Percentiles rank a stretch among this genome's conserved stretches.
Conservation (phyloP, 2,888 invertebrate genomes). For the Monopis laevigella region DNA sequence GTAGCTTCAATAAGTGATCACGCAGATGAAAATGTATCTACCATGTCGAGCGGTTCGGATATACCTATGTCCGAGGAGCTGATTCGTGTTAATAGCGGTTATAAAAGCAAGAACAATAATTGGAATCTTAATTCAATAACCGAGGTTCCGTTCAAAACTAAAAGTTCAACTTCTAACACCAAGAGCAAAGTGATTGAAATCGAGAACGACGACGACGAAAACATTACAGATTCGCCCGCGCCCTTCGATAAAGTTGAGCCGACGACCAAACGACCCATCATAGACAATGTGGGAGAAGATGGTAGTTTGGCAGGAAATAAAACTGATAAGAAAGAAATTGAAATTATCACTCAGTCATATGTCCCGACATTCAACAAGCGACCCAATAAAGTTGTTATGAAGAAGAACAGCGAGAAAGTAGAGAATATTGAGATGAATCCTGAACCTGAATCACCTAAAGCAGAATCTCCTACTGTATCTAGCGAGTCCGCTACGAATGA, state of each 20-base stretch:
- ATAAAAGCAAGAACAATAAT: constrained; percentile 56
- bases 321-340: constrained; percentile 43
- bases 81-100: constrained; percentile 50
- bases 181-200: constrained; percentile 47
- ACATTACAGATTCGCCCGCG: constrained; percentile 44
- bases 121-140: constrained; percentile 55
- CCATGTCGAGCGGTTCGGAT: constrained; percentile 24
- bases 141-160: constrained; percentile 40
- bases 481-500: constrained; percentile 26
- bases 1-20: constrained; percentile 55
- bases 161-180: too few relatives aligned
- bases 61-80: constrained; percentile 53
- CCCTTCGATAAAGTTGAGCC: constrained; percentile 51
- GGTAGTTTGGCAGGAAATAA: constrained; percentile 22
- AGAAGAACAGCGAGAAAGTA: too few relatives aligned
- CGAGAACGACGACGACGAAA: constrained; percentile 43
- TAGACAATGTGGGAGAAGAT: constrained; percentile 50
- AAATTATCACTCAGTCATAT: constrained; percentile 50
- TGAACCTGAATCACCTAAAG: constrained; percentile 20
- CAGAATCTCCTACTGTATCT: constrained; percentile 20
- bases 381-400: constrained; percentile 45
- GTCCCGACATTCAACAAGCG: constrained; percentile 46
- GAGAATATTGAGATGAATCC: constrained; percentile 22
- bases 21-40: constrained; percentile 23
- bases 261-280: constrained; percentile 46